These are phyloP conservation scores for Acipenser oxyrinchus DNA, from an alignment of 2,797 vertebrate species.

Conservation along the genomic window DNA sequence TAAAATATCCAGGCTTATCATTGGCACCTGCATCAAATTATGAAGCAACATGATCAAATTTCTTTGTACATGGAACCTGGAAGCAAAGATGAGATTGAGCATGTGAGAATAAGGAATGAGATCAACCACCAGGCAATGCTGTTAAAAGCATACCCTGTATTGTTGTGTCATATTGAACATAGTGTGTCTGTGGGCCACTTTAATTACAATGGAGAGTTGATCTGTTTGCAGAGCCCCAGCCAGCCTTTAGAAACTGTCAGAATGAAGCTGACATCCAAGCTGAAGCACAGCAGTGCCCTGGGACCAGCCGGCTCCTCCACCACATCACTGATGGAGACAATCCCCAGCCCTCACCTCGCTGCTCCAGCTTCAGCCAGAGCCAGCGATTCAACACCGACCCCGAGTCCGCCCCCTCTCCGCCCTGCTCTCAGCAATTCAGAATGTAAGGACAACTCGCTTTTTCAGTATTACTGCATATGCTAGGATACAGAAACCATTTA, in stretches of 20 bases:
- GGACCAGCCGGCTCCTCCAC: slow-evolving; percentile 66
- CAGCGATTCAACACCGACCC: slow-evolving; percentile 83
- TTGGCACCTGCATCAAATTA: too few relatives aligned
- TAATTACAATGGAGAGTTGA: not conserved
- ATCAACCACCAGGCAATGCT: too few relatives aligned
- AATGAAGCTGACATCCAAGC: slow-evolving; percentile 43
- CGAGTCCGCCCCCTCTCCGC: slow-evolving; percentile 80
- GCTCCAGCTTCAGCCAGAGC: slow-evolving; percentile 78
- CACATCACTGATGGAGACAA: slow-evolving; percentile 70
- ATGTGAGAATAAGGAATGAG: too few relatives aligned
- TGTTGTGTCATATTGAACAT: too few relatives aligned
- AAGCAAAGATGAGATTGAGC: too few relatives aligned
- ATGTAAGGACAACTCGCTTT: slow-evolving; percentile 59
- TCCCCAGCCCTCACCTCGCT: slow-evolving; percentile 83
- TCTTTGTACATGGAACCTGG: too few relatives aligned
- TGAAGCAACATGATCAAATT: too few relatives aligned
- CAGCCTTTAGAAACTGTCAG: slow-evolving; percentile 41
- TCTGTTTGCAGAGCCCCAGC: slow-evolving; percentile 39
- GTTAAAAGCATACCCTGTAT: too few relatives aligned
- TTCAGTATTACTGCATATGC: too few relatives aligned
- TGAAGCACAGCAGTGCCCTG: slow-evolving; percentile 50
- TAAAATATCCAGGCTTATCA: too few relatives aligned
- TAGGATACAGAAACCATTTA: too few relatives aligned
- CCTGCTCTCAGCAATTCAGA: slow-evolving; percentile 77
- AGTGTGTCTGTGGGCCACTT: too few relatives aligned